Percentiles rank a stretch among this genome's conserved stretches.
These are phyloP conservation scores for Drosophila dunni DNA, from an alignment of 1,140 invertebrate genomes.

Conservation along the genomic window DNA sequence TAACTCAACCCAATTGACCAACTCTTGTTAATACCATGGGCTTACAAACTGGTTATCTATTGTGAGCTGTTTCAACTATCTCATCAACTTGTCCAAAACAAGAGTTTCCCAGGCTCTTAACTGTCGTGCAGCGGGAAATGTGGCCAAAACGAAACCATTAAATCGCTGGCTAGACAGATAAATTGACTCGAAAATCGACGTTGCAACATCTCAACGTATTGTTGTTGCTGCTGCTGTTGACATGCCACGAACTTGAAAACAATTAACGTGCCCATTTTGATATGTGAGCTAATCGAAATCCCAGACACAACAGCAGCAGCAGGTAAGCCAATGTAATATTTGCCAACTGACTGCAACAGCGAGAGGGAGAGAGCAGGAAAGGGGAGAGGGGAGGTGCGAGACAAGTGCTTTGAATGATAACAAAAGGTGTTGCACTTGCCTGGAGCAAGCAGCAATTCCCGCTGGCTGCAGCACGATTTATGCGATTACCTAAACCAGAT, in stretches of 20 bases:
- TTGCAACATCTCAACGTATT: constrained; percentile 11
- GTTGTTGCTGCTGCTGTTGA: constrained; percentile 34
- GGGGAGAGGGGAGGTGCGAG: constrained; percentile 1
- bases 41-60: neutral
- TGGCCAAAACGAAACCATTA: constrained; percentile 37
- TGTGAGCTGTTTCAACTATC: neutral
- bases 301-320: constrained; percentile 20
- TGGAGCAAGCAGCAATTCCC: constrained; percentile 41
- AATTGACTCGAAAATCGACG: constrained; percentile 47
- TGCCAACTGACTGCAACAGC: constrained; percentile 27
- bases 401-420: constrained; percentile 52
- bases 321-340: constrained; percentile 36
- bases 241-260: constrained; percentile 53
- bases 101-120: constrained; percentile 16
- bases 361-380: neutral
- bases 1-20: neutral
- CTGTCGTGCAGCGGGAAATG: constrained; percentile 9
- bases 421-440: constrained; percentile 51
- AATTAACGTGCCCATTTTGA: constrained; percentile 52
- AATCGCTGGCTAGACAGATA: constrained; percentile 50
- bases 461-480: constrained; percentile 49
- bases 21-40: neutral
- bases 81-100: neutral
- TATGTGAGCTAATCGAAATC: constrained; percentile 50
- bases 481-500: constrained; percentile 52